Conservation (phyloP, 2,113 vertebrate genomes). For the Colius striatus region DNA sequence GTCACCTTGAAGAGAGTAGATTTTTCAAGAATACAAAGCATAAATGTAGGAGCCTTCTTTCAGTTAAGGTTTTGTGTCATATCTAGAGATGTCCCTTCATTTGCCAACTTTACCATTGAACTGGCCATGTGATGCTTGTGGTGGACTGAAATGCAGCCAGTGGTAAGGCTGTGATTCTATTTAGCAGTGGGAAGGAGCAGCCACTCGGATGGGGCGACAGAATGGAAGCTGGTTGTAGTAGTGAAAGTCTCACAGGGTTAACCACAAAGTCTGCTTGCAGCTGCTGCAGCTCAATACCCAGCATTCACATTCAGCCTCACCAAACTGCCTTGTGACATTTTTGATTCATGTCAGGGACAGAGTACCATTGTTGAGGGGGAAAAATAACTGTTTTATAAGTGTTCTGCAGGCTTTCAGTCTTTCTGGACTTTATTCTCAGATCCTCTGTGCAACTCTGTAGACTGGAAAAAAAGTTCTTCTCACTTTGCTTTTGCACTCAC, state of each 20-base stretch:
- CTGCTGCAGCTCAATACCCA: constrained; percentile 58
- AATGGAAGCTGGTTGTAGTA: constrained; percentile 42
- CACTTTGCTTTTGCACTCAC: not conserved
- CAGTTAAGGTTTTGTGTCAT: too few species aligned
- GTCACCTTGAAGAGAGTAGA: not conserved
- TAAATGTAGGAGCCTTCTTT: not conserved
- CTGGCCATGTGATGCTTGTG: not conserved
- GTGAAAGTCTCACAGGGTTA: constrained; percentile 63
- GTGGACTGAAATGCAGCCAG: not conserved
- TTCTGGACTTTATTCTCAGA: constrained; percentile 4
- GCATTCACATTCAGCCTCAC: constrained; percentile 32
- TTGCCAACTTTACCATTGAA: not conserved
- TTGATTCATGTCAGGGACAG: constrained; percentile 55
- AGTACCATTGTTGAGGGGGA: constrained; percentile 38
- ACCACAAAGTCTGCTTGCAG: constrained; percentile 58
- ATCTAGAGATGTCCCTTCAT: not conserved
- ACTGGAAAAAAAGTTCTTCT: constrained; percentile 11
- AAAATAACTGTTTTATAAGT: constrained; percentile 51
- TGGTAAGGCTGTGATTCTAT: constrained; percentile 33
- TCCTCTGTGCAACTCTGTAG: not conserved
- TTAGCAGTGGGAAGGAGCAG: not conserved
- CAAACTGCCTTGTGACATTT: constrained; percentile 52
- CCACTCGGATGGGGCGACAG: not conserved
- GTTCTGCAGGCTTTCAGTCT: constrained; percentile 30
- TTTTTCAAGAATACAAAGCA: not conserved